Evolutionary conservation across 2,888 invertebrate genomes (phyloP), one percentile per base, ranked within the genome.

Genomic region (Reticulitermes lucifugus): DNA sequence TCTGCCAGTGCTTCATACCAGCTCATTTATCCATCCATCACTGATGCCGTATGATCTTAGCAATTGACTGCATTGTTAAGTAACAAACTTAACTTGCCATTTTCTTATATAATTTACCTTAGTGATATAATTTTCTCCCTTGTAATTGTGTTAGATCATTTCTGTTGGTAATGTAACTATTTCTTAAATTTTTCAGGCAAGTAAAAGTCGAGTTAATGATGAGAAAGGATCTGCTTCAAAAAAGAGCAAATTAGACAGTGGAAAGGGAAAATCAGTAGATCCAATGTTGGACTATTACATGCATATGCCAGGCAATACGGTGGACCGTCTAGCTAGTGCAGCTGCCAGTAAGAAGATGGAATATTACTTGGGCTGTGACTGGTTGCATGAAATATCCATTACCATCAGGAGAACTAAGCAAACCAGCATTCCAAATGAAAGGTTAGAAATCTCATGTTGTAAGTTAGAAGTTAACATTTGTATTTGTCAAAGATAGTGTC

Each of bases 311-410:
- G 83, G 86, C 29, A 85, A 82, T 59, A 80, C 87, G 79, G 86
- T 88, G n/a, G 89, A 88, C 73, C 86, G 88, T 12, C 83, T 88
- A 29, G 90, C 90, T 82, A 89, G 90, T 21, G 89, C 90, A 87
- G 89, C 90, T 84, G 90, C 90, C n/a, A 89, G 89, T 80, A 91
- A 91, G 86, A 91, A 91, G 83, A 88, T 91, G 85, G 91, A 91
- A 77, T 89, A 89, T 73, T 88, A 90, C 59, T 89, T 90, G 88
- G 98, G 98, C 83, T 98, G 98, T 91, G 98, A 98, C 91, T 97
- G 97, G 95, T 92, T 98, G 86, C 97, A 98, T 89, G 98, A 98
- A 91, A 94, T 98, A 86, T 97, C 97, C 21, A 94, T 98, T 87
- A 97, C 97, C 0, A 95, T 98, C 29, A 94, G 97, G 86, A 95